phyloP scores from a whole-genome alignment of 2,888 invertebrate genomes.

The Tortrix viridana region DNA sequence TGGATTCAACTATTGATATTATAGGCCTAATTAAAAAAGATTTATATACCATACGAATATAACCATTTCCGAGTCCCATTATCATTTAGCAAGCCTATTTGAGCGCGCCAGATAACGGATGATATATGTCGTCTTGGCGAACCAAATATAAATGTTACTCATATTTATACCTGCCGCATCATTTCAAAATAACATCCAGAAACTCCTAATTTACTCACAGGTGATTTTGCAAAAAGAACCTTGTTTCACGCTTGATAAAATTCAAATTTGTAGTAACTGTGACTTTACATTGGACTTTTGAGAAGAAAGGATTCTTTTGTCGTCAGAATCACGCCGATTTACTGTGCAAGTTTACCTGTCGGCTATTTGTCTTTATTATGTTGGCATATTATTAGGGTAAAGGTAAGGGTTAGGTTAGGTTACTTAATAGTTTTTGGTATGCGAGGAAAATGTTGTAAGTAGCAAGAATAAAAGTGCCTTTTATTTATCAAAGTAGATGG shows the following conservation, averaged over 20 bases:
- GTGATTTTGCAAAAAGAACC: background rate
- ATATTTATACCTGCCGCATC: background rate
- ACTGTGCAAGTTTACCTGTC: constrained; percentile 24
- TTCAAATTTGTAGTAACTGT: background rate
- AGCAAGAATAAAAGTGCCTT: background rate
- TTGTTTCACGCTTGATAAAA: background rate
- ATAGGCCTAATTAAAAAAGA: background rate
- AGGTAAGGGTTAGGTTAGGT: constrained; percentile 6
- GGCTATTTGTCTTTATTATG: constrained; percentile 32
- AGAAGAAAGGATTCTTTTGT: constrained; percentile 8
- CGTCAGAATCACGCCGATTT: constrained; percentile 23
- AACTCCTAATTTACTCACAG: background rate
- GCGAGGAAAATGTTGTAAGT: background rate
- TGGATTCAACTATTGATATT: background rate
- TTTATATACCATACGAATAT: constrained; percentile 1
- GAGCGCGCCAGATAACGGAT: constrained; percentile 11
- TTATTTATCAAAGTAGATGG: too few relatives aligned
- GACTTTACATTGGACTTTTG: background rate
- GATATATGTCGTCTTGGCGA: constrained; percentile 15
- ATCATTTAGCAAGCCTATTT: constrained; percentile 25
- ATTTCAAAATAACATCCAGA: background rate
- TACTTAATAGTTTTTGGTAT: background rate
- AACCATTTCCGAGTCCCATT: constrained; percentile 13
- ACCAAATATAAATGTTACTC: constrained; percentile 30
- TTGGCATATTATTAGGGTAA: constrained; percentile 31